phyloP scores from a whole-genome alignment of 92 coral and sea anemone species.

The Parazoanthus swiftii region DNA sequence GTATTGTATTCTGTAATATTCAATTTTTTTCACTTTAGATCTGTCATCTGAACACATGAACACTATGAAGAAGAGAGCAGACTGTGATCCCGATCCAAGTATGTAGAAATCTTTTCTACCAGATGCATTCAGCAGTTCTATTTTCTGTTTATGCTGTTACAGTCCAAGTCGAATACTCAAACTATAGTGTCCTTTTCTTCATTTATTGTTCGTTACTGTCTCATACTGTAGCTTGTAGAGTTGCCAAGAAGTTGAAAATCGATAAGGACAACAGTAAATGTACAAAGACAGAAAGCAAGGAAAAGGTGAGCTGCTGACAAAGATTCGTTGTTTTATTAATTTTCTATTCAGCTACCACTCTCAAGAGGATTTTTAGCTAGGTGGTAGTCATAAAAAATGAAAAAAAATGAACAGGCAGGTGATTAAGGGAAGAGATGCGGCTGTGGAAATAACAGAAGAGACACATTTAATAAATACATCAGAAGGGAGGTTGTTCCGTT shows the following conservation, averaged over 20 bases:
- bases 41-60: not conserved
- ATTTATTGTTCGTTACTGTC: not conserved
- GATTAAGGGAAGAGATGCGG: too few relatives aligned
- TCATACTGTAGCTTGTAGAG: constrained; percentile 54
- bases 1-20: not conserved
- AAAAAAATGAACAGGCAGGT: too few relatives aligned
- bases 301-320: constrained; percentile 46
- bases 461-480: too few relatives aligned
- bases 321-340: too few relatives aligned
- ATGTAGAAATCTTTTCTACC: not conserved
- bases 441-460: too few relatives aligned
- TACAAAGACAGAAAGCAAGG: constrained; percentile 49
- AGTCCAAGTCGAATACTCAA: not conserved
- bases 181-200: not conserved
- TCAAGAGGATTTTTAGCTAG: too few relatives aligned
- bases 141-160: not conserved
- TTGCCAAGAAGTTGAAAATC: constrained; percentile 59
- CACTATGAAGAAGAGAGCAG: constrained; percentile 18
- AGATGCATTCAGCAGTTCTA: not conserved
- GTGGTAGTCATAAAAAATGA: too few relatives aligned
- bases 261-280: constrained; percentile 52
- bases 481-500: too few relatives aligned
- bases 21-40: not conserved
- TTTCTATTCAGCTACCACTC: too few relatives aligned
- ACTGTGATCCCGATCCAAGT: constrained; percentile 16